Evolutionary conservation across 2,888 invertebrate genomes (phyloP), one percentile per base, ranked within the genome.

Genomic region (Apamea monoglypha): DNA sequence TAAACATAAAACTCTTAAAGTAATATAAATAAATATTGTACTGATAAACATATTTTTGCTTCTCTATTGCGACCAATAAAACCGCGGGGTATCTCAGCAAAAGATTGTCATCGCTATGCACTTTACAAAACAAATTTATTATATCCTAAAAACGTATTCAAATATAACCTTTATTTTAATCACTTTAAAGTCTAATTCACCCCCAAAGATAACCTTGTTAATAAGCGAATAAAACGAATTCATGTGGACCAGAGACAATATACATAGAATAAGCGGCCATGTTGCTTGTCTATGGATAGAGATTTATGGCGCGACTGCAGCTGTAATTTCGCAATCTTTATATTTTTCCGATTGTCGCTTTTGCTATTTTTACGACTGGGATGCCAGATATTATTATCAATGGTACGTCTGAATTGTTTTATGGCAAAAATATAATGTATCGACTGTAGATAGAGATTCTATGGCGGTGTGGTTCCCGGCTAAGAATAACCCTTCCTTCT

Each of bases 201-300:
- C 32, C 70, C 25, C 29, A 68, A 76, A 80, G 56, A 73, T 78
- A 63, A 71, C 68, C 73, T 85, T 80, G 84, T 81, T 90, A 89
- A 83, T 88, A 89, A 87, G 87, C 75, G 53, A 88, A 86, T 88
- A 89, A 91, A 92, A 93, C 92, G 89, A 90, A 92, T 91, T 90
- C 91, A 88, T 88, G 91, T 93, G 93, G 92, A 89, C 92, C 94
- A 95, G 89, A 95, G 95, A 96, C 95, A 95, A 95, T 95, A 94
- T n/a, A n/a, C n/a, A n/a, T 94, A 95, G 93, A 95, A 93, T 92
- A 91, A 91, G 91, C 94, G 94, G 94, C 94, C 94, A 93, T 96
- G 96, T 96, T 92, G 91, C 93, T 94, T 95, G 96, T 96, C 96
- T 95, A 94, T 95, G 94, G 89, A 86, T 87, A 90, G 91, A 92